A percentile compares a stretch with the other conserved stretches of the same genome.
Evolutionary conservation across 1,140 invertebrate genomes (phyloP).

Genomic region (Mycetomoellerius zeteki): DNA sequence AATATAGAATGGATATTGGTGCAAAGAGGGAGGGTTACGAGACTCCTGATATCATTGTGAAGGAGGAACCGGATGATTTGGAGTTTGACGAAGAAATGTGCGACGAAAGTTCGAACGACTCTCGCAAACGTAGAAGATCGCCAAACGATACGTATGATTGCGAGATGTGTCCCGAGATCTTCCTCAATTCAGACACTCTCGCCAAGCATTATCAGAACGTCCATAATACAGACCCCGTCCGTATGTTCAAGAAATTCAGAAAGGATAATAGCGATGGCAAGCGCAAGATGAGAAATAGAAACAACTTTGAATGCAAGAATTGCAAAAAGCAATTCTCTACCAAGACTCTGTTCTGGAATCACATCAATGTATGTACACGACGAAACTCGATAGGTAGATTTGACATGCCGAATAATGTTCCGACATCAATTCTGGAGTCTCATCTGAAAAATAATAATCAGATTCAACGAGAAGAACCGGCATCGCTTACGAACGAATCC

Average conservation of each 20-base stretch:
- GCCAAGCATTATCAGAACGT: conserved; percentile 83
- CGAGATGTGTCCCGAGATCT: conserved; percentile 85
- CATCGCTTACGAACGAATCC: conserved; percentile 75
- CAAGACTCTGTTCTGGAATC: conserved; percentile 83
- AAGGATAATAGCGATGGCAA: conserved; percentile 67
- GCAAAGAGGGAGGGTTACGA: conserved; percentile 69
- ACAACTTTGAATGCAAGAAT: conserved; percentile 84
- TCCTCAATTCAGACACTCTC: conserved; percentile 81
- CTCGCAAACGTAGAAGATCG: conserved; percentile 75
- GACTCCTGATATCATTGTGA: conserved; percentile 77
- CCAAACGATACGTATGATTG: conserved; percentile 83
- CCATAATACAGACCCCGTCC: conserved; percentile 82
- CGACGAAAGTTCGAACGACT: conserved; percentile 77
- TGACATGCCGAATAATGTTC: conserved; percentile 29
- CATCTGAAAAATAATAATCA: conserved; percentile 85
- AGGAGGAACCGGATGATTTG: conserved; percentile 84
- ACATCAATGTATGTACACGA: conserved; percentile 79
- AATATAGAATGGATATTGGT: conserved; percentile 80
- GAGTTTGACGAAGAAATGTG: conserved; percentile 81
- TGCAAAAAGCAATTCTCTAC: conserved; percentile 85
- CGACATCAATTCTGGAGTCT: conserved; percentile 82
- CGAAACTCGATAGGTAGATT: conserved; percentile 50
- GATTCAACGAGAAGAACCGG: conserved; percentile 82
- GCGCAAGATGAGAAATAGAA: conserved; percentile 70
- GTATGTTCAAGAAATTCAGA: conserved; percentile 82